Percentiles rank a stretch among this genome's conserved stretches.
Conservation (phyloP, 2,113 vertebrate species). For the Albula goreensis region DNA sequence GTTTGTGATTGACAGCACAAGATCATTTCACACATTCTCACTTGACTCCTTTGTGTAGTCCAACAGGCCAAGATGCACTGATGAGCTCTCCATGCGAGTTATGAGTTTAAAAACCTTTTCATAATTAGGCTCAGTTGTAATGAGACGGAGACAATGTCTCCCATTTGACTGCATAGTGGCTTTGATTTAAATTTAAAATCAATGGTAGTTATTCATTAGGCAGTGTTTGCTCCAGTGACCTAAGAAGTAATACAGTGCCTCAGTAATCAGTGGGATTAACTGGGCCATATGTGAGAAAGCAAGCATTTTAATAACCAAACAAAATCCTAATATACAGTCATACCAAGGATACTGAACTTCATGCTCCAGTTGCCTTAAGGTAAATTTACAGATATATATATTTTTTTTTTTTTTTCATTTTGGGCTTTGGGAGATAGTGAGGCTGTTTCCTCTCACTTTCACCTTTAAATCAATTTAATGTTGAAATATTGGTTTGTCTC, state of each 20-base stretch:
- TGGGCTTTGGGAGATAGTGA: background rate
- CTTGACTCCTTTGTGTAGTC: too few species aligned
- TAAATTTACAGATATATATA: background rate
- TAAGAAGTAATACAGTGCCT: background rate
- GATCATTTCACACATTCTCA: too few species aligned
- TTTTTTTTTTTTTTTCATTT: too few species aligned
- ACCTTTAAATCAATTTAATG: background rate
- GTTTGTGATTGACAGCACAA: too few species aligned
- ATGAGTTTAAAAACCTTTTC: background rate
- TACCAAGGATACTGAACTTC: background rate
- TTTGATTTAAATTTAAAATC: conserved; percentile 13
- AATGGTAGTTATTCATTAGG: background rate
- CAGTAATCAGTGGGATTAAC: background rate
- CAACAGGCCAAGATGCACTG: background rate
- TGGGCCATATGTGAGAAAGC: background rate
- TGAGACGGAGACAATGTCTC: background rate
- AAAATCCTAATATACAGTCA: background rate
- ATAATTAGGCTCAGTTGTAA: background rate
- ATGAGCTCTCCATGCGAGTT: background rate
- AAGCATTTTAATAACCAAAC: background rate
- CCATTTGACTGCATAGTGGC: background rate
- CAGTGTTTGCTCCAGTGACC: background rate
- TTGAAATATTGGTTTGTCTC: background rate
- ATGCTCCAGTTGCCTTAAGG: too few species aligned
- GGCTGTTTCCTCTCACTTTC: background rate